Base-by-base conservation (phyloP, 2,888 invertebrate genomes). In the Tetropium fuscum region DNA sequence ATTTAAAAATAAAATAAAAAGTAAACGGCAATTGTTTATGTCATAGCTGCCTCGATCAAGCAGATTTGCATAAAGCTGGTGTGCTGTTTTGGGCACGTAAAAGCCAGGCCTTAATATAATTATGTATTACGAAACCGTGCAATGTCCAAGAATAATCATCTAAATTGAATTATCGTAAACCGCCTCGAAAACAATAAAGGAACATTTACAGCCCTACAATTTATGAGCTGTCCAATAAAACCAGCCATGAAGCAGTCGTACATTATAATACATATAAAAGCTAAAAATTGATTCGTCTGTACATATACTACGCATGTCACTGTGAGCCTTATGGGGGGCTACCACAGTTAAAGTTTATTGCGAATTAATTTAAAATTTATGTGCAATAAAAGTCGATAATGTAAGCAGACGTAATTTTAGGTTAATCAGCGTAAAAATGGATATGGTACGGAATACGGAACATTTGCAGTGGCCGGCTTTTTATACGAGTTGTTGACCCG, bases 271-370 rank as follows among this genome's bases (percentile, higher is more conserved):
- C 16, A 25, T 16, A 27, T 44, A 44, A 51, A 51, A 51, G 51
- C 18, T 51, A 40, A 51, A 51, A 51, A 51, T 38, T 34, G 40
- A 51, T 40, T 18, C 16, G 40, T 51, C 40, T 16, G 18, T 16
- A 51, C 16, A 38, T 51, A 27, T 10, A 10, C 8, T 11, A 22
- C 51, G 15, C 40, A 27, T 40, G 13, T 16, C 16, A n/a, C n/a
- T n/a, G n/a, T n/a, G n/a, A n/a, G n/a, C n/a, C n/a, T n/a, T n/a
- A n/a, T n/a, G n/a, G n/a, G n/a, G n/a, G 15, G 25, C 25, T 49
- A 36, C 18, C 10, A 10, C 11, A 10, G 13, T 41, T 19, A 44
- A 43, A 44, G 5, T 44, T 44, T 44, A 44, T 44, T 27, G 44
- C 8, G 44, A 13, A 27, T 22, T 41, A 44, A 6, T 10, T 32